Evolutionary conservation across 2,888 invertebrate genomes (phyloP).

Genomic region (Nomada hirtipes): DNA sequence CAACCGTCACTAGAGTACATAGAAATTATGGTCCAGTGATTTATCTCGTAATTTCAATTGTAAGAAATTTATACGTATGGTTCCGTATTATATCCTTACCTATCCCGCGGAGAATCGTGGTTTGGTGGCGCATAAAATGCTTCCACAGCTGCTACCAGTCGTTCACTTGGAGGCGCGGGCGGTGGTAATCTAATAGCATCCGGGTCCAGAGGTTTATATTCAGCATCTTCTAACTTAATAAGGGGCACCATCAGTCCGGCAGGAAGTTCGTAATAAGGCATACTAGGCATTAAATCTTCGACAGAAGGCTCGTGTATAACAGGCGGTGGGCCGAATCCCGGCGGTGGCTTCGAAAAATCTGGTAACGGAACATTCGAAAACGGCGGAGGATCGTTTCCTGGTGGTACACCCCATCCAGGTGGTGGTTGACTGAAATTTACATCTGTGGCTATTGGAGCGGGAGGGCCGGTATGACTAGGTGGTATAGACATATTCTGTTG

Average conservation of each 20-base stretch:
- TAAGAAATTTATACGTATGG: neutral
- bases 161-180: constrained; percentile 97
- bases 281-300: constrained; percentile 94
- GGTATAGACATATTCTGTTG: constrained; percentile 77
- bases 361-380: constrained; percentile 86
- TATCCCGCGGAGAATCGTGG: constrained; percentile 97
- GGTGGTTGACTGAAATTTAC: constrained; percentile 86
- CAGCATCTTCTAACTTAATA: constrained; percentile 95
- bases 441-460: constrained; percentile 85
- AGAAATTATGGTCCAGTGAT: neutral
- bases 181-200: constrained; percentile 96
- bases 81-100: constrained; percentile 85
- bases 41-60: neutral
- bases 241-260: constrained; percentile 99
- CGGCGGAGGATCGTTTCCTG: constrained; percentile 77
- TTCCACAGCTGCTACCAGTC: constrained; percentile 96
- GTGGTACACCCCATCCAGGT: constrained; percentile 86
- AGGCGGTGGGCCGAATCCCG: constrained; percentile 88
- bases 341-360: constrained; percentile 94
- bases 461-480: constrained; percentile 78
- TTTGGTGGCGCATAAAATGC: constrained; percentile 98
- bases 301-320: constrained; percentile 84
- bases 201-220: constrained; percentile 96
- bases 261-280: constrained; percentile 98
- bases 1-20: constrained; percentile 93